Evolutionary conservation across 1,140 invertebrate species (phyloP).

Genomic region (Pygmarrhopalites habei): DNA sequence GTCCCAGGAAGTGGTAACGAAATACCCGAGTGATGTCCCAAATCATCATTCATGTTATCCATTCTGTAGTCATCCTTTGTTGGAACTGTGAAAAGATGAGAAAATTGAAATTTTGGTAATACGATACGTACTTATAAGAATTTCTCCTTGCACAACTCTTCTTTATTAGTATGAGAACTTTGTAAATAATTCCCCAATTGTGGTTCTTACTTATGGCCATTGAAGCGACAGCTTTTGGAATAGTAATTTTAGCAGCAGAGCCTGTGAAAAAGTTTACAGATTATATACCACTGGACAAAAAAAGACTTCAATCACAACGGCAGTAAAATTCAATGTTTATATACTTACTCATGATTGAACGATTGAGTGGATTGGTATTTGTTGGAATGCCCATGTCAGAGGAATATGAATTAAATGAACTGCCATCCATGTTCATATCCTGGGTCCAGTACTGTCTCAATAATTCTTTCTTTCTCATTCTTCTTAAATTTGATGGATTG

Average conservation of each 20-base stretch:
- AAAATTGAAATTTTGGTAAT: too few species aligned
- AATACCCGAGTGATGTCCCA: not conserved
- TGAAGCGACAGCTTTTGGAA: constrained; percentile 76
- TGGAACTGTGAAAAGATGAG: too few species aligned
- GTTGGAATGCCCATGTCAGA: constrained; percentile 48
- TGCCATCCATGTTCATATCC: constrained; percentile 74
- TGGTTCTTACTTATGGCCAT: constrained; percentile 76
- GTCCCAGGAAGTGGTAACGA: constrained; percentile 5
- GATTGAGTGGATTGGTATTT: constrained; percentile 55
- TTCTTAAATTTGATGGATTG: constrained; percentile 60
- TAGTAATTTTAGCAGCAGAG: constrained; percentile 59
- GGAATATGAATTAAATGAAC: constrained; percentile 44
- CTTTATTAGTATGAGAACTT: too few species aligned
- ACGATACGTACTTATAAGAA: too few species aligned
- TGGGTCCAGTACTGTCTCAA: constrained; percentile 76
- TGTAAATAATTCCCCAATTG: too few species aligned
- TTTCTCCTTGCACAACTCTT: too few species aligned
- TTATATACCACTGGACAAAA: too few species aligned
- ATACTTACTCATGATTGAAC: constrained; percentile 58
- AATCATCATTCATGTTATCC: constrained; percentile 18
- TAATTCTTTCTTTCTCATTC: constrained; percentile 84
- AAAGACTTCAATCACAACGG: too few species aligned
- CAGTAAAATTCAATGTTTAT: too few species aligned
- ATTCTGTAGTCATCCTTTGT: constrained; percentile 71
- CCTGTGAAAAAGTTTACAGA: too few species aligned